A percentile compares a stretch with the other conserved stretches of the same genome.
These are phyloP conservation scores for Meteorus sp. DNA, from an alignment of 1,140 invertebrate species.

Conservation along the genomic window DNA sequence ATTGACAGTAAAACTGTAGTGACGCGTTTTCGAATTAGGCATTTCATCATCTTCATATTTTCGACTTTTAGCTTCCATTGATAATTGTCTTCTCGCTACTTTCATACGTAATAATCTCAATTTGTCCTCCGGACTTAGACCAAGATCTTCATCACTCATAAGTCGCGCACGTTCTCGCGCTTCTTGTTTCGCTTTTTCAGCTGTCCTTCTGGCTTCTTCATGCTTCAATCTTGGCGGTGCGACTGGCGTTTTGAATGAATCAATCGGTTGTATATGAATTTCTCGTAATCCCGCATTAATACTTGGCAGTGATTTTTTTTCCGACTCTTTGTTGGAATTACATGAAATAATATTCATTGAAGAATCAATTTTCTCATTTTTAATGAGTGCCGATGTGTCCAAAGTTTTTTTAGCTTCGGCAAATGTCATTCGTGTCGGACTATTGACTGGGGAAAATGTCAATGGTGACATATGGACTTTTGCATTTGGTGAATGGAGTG, in stretches of 20 bases:
- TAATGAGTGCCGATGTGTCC: constrained; percentile 14
- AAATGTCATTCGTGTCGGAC: constrained; percentile 40
- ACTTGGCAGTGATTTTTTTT: constrained; percentile 8
- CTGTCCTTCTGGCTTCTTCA: constrained; percentile 57
- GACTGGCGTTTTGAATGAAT: constrained; percentile 54
- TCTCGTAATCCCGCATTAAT: neutral
- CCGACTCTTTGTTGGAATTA: neutral
- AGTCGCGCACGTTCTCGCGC: constrained; percentile 69
- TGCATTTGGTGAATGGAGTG: constrained; percentile 23
- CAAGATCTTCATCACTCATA: constrained; percentile 73
- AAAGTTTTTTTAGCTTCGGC: constrained; percentile 40
- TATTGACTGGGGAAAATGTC: constrained; percentile 34
- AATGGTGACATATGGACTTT: constrained; percentile 41
- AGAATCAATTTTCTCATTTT: neutral
- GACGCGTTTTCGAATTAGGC: constrained; percentile 43
- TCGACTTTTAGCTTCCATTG: constrained; percentile 43
- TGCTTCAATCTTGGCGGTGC: constrained; percentile 55
- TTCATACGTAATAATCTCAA: constrained; percentile 62
- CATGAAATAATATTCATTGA: neutral
- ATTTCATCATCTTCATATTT: constrained; percentile 42
- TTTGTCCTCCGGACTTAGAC: constrained; percentile 73
- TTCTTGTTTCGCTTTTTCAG: constrained; percentile 67
- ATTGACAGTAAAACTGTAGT: constrained; percentile 40
- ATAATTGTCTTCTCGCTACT: constrained; percentile 48
- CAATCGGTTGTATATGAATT: neutral